Conservation (phyloP, 2,797 vertebrate genomes). For the Euthynnus affinis region DNA sequence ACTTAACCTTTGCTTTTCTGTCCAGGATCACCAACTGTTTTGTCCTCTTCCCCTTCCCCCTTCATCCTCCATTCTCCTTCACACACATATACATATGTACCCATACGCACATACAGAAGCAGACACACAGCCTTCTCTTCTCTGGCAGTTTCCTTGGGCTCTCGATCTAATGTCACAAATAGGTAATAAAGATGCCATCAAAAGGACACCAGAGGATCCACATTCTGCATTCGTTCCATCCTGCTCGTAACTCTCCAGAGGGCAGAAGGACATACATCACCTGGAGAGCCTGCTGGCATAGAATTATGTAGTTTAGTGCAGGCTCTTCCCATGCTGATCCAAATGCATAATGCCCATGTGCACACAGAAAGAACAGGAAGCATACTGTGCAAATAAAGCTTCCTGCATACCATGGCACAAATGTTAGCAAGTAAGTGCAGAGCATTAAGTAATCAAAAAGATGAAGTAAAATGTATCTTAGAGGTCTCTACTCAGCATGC, state of each 20-base stretch:
- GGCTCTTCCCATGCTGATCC: slow-evolving; percentile 58
- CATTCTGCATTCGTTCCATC: slow-evolving; percentile 64
- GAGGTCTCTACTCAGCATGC: slow-evolving; percentile 65
- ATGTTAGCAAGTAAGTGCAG: slow-evolving; percentile 54
- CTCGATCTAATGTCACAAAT: slow-evolving; percentile 73
- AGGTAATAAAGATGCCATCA: slow-evolving; percentile 80
- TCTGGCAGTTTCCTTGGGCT: slow-evolving; percentile 55
- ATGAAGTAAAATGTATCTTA: slow-evolving; percentile 58
- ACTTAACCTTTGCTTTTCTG: slow-evolving; percentile 67
- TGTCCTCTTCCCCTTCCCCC: slow-evolving; percentile 11
- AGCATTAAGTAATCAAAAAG: slow-evolving; percentile 64
- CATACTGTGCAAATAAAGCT: slow-evolving; percentile 56
- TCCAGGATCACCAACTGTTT: slow-evolving; percentile 35
- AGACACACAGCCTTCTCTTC: slow-evolving; percentile 34
- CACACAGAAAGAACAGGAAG: slow-evolving; percentile 45
- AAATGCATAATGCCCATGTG: slow-evolving; percentile 52
- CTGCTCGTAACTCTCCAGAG: slow-evolving; percentile 75
- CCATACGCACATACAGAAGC: slow-evolving; percentile 28
- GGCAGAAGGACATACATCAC: slow-evolving; percentile 77
- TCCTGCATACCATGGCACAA: slow-evolving; percentile 24
- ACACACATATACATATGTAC: background rate
- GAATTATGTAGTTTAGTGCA: slow-evolving; percentile 73
- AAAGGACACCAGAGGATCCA: slow-evolving; percentile 77
- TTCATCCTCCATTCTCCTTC: background rate
- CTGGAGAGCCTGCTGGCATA: slow-evolving; percentile 66